These are phyloP conservation scores for Orchestia grillus DNA, from an alignment of 1,140 invertebrate species.

Conservation along the genomic window DNA sequence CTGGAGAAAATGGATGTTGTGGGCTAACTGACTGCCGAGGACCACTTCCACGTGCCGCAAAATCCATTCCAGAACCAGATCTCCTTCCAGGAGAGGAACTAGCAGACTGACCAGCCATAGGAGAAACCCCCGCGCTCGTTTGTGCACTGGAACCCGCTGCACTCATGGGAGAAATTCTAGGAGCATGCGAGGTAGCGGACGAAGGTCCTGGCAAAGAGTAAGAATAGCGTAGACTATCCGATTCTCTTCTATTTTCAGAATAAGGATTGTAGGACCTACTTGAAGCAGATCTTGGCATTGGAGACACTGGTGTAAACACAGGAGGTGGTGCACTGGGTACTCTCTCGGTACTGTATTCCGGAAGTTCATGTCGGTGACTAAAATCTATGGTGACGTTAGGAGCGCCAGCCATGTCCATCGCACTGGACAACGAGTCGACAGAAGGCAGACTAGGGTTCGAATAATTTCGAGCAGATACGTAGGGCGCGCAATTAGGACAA, in stretches of 20 bases:
- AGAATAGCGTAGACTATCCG: neutral
- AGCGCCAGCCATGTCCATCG: neutral
- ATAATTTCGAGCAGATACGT: neutral
- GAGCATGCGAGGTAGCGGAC: neutral
- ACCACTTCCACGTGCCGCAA: neutral
- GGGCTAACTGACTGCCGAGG: neutral
- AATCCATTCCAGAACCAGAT: neutral
- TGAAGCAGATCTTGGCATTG: neutral
- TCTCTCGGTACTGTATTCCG: neutral
- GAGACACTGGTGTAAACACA: slow-evolving; percentile 5
- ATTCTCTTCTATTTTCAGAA: neutral
- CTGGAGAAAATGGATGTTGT: neutral
- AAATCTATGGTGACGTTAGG: neutral
- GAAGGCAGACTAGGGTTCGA: neutral
- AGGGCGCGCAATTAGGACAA: neutral
- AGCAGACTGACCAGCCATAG: neutral
- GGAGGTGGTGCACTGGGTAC: neutral
- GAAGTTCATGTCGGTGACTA: neutral
- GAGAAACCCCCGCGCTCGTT: neutral
- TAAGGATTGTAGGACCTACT: neutral
- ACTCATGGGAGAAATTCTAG: neutral
- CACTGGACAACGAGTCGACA: neutral
- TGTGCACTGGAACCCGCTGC: neutral
- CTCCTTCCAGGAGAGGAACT: neutral
- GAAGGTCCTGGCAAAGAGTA: neutral